phyloP scores from a whole-genome alignment of 2,113 vertebrate genomes.

The Melanocharis versteri region DNA sequence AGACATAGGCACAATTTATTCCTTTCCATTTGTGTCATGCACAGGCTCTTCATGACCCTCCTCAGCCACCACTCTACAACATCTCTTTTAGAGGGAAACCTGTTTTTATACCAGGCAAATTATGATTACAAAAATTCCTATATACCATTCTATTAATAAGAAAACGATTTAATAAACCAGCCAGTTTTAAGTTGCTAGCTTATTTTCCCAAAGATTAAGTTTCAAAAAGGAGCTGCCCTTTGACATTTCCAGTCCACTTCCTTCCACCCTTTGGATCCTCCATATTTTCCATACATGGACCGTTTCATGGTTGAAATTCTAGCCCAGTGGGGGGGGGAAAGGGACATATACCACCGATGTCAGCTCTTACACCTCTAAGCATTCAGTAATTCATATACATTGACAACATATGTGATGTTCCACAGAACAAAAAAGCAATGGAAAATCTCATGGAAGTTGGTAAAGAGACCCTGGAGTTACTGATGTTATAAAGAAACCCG shows the following conservation, averaged over 20 bases:
- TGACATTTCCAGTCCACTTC: not conserved
- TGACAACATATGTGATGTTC: not conserved
- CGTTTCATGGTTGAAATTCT: not conserved
- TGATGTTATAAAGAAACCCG: not conserved
- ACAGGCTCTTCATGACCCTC: not conserved
- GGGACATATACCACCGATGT: not conserved
- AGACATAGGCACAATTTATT: not conserved
- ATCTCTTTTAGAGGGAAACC: not conserved
- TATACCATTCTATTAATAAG: not conserved
- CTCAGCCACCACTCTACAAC: not conserved
- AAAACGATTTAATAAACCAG: not conserved
- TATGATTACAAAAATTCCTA: not conserved
- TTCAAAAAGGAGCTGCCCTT: not conserved
- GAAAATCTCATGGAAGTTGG: not conserved
- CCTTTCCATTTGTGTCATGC: not conserved
- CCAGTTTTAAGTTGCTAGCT: not conserved
- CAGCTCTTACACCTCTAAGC: not conserved
- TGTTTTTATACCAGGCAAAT: not conserved
- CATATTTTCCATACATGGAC: not conserved
- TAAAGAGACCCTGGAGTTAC: not conserved
- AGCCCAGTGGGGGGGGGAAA: accelerated
- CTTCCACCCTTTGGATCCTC: not conserved
- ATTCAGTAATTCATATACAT: not conserved
- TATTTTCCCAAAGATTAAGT: not conserved
- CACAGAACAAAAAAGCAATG: not conserved